These are phyloP conservation scores for Cylas formicarius DNA, from an alignment of 1,140 invertebrate species.

Conservation along the genomic window DNA sequence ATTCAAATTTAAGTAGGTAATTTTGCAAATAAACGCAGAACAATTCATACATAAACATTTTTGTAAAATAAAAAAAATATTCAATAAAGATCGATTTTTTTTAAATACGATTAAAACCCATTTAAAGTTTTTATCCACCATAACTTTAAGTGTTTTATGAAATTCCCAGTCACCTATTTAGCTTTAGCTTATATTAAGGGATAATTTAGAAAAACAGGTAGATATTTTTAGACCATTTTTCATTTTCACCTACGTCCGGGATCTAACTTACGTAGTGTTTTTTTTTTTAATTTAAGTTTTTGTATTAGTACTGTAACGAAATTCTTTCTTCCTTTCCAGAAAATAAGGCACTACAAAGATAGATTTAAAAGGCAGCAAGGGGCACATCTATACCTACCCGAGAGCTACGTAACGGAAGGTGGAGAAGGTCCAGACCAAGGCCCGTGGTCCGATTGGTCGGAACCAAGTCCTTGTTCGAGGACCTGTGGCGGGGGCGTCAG, in stretches of 20 bases:
- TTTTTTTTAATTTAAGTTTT: background rate
- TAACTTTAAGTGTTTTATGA: no score
- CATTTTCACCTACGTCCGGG: background rate
- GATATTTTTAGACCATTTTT: background rate
- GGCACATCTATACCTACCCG: constrained; percentile 57
- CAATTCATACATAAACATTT: no score
- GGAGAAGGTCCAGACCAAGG: constrained; percentile 47
- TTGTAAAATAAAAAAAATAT: no score
- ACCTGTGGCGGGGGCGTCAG: constrained; percentile 87
- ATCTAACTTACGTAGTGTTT: background rate
- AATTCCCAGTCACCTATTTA: no score
- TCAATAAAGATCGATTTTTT: no score
- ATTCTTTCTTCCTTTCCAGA: constrained; percentile 30
- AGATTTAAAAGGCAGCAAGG: constrained; percentile 68
- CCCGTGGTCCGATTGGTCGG: constrained; percentile 70
- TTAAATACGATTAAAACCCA: no score
- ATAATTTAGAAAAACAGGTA: constrained; percentile 5
- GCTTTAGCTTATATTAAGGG: no score
- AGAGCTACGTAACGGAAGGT: constrained; percentile 58
- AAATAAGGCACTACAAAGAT: constrained; percentile 46
- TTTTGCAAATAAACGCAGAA: no score
- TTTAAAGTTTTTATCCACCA: no score
- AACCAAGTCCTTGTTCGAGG: constrained; percentile 68
- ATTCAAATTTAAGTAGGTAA: no score
- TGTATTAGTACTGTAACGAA: background rate